phyloP scores from a whole-genome alignment of 2,888 invertebrate genomes.

The Patella depressa region DNA sequence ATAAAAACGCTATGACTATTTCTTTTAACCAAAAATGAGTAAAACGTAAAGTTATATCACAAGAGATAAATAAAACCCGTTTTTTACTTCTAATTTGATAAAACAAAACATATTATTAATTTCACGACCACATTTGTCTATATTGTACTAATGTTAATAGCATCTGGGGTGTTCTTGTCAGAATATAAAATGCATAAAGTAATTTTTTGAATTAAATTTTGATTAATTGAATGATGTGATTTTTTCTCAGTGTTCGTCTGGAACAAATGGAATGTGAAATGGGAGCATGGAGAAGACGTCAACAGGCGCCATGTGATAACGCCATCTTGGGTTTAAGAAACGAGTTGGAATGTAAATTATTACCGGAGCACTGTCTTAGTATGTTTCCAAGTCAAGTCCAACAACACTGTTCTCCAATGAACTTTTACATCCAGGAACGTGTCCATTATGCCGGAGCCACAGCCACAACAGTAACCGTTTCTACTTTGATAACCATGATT shows the following conservation, averaged over 20 bases:
- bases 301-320: slow-evolving; percentile 35
- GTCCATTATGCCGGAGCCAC: slow-evolving; percentile 26
- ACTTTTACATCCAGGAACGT: slow-evolving; percentile 30
- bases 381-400: slow-evolving; percentile 23
- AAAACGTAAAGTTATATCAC: no score
- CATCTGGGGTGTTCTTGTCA: background rate
- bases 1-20: no score
- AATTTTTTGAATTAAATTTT: background rate
- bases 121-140: no score
- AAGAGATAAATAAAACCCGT: no score
- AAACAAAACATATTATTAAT: no score
- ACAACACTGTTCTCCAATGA: slow-evolving; percentile 33
- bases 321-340: slow-evolving; percentile 37
- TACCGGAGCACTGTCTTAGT: slow-evolving; percentile 37
- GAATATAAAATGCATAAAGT: background rate
- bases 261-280: slow-evolving; percentile 39
- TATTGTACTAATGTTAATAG: no score
- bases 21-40: no score
- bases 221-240: background rate
- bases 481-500: background rate
- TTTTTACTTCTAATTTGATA: no score
- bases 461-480: background rate
- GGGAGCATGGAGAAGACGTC: slow-evolving; percentile 38
- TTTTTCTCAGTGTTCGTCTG: slow-evolving; percentile 33
- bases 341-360: slow-evolving; percentile 39